A percentile compares a stretch with the other conserved stretches of the same genome.
phyloP scores from a whole-genome alignment of 1,140 invertebrate species.

The Dreissena polymorpha region DNA sequence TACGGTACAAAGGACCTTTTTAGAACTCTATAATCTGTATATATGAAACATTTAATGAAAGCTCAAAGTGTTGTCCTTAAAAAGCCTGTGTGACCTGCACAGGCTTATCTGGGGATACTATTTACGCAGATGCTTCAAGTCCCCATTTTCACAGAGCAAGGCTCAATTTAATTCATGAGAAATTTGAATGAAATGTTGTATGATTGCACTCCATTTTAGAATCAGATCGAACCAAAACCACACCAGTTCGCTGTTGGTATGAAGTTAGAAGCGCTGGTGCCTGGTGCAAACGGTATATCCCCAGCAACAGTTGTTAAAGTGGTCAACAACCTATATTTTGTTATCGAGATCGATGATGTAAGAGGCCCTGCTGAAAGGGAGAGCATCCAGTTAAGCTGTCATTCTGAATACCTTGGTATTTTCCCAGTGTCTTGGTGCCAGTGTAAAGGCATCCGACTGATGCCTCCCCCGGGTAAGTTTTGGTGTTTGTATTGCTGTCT shows the following conservation, averaged over 20 bases:
- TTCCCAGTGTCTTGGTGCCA: conserved; percentile 78
- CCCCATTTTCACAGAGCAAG: too few species aligned
- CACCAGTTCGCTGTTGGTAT: conserved; percentile 84
- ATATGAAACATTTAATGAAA: too few species aligned
- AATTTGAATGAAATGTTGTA: too few species aligned
- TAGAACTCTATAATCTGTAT: too few species aligned
- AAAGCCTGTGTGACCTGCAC: too few species aligned
- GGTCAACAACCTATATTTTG: conserved; percentile 85
- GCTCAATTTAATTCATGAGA: too few species aligned
- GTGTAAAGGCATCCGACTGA: conserved; percentile 73
- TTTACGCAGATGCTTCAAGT: too few species aligned
- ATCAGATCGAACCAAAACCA: conserved; percentile 65
- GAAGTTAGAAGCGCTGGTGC: conserved; percentile 88
- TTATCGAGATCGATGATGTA: conserved; percentile 82
- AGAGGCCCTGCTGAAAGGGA: conserved; percentile 26
- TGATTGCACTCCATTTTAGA: conserved; percentile 60
- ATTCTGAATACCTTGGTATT: conserved; percentile 75
- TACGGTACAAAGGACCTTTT: too few species aligned
- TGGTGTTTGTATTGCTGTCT: not conserved
- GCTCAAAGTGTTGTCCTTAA: too few species aligned
- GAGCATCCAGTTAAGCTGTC: conserved; percentile 74
- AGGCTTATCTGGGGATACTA: too few species aligned
- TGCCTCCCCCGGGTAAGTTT: conserved; percentile 73
- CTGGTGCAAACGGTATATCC: conserved; percentile 85
- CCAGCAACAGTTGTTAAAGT: conserved; percentile 86